These are phyloP conservation scores for Aricia artaxerxes DNA, from an alignment of 2,888 invertebrate species.

Conservation along the genomic window DNA sequence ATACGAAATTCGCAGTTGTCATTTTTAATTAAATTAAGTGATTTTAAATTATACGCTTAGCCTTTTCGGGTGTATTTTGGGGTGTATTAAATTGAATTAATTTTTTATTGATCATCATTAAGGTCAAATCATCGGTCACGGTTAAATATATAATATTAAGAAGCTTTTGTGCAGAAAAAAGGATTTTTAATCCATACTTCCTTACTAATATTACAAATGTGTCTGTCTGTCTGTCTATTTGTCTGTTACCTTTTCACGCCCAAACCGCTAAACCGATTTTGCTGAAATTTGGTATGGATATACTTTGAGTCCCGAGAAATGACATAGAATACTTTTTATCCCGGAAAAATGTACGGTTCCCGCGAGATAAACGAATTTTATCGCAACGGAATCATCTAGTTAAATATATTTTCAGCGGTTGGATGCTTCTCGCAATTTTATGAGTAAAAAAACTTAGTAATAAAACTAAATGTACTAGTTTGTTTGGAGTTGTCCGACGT, in stretches of 20 bases:
- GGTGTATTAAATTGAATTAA: background rate
- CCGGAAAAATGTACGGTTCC: too few relatives aligned
- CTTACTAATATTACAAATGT: too few relatives aligned
- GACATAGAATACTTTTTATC: too few relatives aligned
- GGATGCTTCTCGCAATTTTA: background rate
- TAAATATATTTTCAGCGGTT: background rate
- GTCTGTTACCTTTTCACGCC: too few relatives aligned
- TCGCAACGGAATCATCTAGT: too few relatives aligned
- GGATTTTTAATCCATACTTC: background rate
- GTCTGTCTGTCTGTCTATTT: too few relatives aligned
- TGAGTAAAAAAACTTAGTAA: background rate
- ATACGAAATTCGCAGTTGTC: slow-evolving; percentile 17
- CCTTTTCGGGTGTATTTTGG: background rate
- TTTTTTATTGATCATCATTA: slow-evolving; percentile 12
- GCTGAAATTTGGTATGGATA: too few relatives aligned
- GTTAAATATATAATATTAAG: background rate
- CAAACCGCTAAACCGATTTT: too few relatives aligned
- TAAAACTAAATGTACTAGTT: slow-evolving; percentile 19
- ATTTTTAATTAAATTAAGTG: slow-evolving; percentile 19
- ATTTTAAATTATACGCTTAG: slow-evolving; percentile 23
- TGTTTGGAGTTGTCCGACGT: slow-evolving; percentile 12
- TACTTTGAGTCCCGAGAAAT: too few relatives aligned
- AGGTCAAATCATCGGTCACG: background rate
- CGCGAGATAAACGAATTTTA: too few relatives aligned
- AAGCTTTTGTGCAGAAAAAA: background rate